Evolutionary conservation across 2,888 invertebrate species (phyloP), one percentile per base, ranked within the genome.

Genomic region (Synergus itoensis): DNA sequence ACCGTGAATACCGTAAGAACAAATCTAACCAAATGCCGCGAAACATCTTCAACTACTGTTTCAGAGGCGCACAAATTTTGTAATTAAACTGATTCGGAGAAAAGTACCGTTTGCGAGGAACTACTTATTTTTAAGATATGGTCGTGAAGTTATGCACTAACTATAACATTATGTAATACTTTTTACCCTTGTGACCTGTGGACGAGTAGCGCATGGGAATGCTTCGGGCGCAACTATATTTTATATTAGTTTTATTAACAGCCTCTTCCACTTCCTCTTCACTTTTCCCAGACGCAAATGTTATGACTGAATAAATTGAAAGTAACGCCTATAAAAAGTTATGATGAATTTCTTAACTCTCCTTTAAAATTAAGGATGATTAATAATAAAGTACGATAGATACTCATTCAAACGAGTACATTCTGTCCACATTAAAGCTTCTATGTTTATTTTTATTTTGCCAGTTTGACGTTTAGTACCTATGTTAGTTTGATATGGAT

Each of bases 1-100:
- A 73, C 73, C 73, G 53, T 73, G 53, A 73, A 73, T 73, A 73
- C 73, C 73, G 73, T 73, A 73, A 73, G 73, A 73, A 36, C 73
- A 40, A 73, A 73, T 73, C 36, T 53, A 73, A 40, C 48, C 48
- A 73, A 73, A 73, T 53, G 73, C 73, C 73, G 53, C 53, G 53
- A 73, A 73, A 73, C 53, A 18, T 36, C 73, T 53, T 48, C 53
- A 73, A 57, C n/a, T 53, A 73, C 73, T 53, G 73, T 53, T 73
- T n/a, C 73, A 53, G 28, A 53, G n/a, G 36, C 28, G 53, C 9
- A 73, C 73, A 69, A 69, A 48, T 73, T 73, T 73, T 36, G 36
- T 73, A 73, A 73, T 73, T 73, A 73, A 73, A 73, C 36, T 57
- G 53, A 73, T 73, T 73, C 73, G 73, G 73, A 40, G 11, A 9